Percentiles rank a stretch among this genome's conserved stretches.
Conservation (phyloP, 2,113 vertebrate species). For the Phainopepla nitens region DNA sequence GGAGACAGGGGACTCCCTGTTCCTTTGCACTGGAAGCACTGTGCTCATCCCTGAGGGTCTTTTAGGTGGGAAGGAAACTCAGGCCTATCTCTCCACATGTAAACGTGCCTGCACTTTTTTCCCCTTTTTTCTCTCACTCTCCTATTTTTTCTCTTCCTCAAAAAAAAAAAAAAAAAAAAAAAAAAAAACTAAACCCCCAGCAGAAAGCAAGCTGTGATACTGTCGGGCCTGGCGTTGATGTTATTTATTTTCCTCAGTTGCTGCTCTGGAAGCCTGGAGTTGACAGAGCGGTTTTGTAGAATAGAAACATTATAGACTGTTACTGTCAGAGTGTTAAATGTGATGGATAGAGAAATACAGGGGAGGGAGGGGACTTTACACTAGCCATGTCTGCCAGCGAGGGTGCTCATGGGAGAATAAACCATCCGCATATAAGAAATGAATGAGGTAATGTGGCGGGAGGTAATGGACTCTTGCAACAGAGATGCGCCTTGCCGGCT, state of each 20-base stretch:
- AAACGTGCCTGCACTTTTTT: background rate
- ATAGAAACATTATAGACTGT: constrained; percentile 99
- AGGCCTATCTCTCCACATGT: background rate
- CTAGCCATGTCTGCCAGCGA: constrained; percentile 85
- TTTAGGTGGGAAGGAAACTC: background rate
- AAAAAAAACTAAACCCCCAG: constrained; percentile 33
- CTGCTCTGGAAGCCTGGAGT: constrained; percentile 92
- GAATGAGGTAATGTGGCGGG: constrained; percentile 91
- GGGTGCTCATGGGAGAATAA: constrained; percentile 88
- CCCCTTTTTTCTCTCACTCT: background rate
- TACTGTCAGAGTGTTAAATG: constrained; percentile 99
- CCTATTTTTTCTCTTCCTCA: background rate
- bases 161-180: background rate
- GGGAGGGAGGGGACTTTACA: constrained; percentile 86
- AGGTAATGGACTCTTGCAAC: constrained; percentile 94
- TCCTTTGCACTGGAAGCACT: background rate
- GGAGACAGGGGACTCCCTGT: background rate
- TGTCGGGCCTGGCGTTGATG: constrained; percentile 82
- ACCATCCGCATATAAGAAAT: constrained; percentile 93
- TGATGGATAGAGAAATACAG: constrained; percentile 94
- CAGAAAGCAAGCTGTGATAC: constrained; percentile 71
- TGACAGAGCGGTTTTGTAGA: constrained; percentile 99
- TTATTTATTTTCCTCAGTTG: constrained; percentile 99
- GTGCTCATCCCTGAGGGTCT: background rate
- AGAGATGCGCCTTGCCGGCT: constrained; percentile 79